Conservation (phyloP, 1,140 invertebrate species). For the Drosophila saltans region DNA sequence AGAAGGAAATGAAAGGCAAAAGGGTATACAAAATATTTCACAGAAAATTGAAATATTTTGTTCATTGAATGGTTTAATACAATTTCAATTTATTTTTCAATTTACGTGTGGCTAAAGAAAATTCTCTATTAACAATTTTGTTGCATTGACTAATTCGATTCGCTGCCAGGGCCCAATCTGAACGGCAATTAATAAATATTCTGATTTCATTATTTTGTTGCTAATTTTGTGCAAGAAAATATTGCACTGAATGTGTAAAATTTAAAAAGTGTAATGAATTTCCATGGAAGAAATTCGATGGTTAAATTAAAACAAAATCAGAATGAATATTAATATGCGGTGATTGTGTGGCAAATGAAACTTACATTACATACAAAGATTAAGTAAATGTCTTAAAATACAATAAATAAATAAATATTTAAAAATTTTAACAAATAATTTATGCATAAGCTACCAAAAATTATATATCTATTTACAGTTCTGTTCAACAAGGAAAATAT, state of each 20-base stretch:
- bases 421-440: constrained; percentile 61
- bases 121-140: constrained; percentile 60
- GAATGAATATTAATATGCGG: constrained; percentile 65
- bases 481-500: constrained; percentile 69
- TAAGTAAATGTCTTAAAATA: constrained; percentile 33
- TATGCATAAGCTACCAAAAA: constrained; percentile 40
- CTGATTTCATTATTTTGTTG: constrained; percentile 67
- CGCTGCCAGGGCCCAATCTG: constrained; percentile 28
- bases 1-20: neutral
- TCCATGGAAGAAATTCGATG: constrained; percentile 18
- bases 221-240: neutral
- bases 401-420: constrained; percentile 60
- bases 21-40: neutral
- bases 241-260: constrained; percentile 20
- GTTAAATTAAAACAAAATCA: constrained; percentile 66
- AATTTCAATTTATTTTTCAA: constrained; percentile 48
- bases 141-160: constrained; percentile 53
- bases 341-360: constrained; percentile 13
- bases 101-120: constrained; percentile 38
- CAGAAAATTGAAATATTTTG: neutral
- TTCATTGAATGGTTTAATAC: constrained; percentile 34
- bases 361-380: constrained; percentile 24
- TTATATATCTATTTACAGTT: constrained; percentile 70
- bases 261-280: constrained; percentile 37
- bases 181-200: constrained; percentile 63